Percentiles rank a stretch among this genome's conserved stretches.
These are phyloP conservation scores for Archilochus colubris DNA, from an alignment of 2,113 vertebrate genomes.

Conservation along the genomic window DNA sequence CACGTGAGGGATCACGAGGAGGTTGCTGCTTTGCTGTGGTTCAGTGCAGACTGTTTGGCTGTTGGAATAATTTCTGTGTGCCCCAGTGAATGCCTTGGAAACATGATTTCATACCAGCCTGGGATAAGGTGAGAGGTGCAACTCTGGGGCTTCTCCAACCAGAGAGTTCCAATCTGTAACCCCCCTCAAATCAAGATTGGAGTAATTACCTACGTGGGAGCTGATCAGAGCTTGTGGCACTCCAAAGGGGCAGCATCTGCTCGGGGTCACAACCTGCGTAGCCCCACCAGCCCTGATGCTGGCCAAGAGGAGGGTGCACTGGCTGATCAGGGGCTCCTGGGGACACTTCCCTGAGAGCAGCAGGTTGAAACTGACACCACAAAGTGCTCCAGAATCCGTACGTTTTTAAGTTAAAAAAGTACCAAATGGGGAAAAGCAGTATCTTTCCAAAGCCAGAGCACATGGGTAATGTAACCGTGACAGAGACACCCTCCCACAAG, in stretches of 20 bases:
- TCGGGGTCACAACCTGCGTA: background rate
- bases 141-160: background rate
- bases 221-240: background rate
- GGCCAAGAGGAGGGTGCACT: background rate
- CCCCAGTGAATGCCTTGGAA: background rate
- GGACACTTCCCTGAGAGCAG: background rate
- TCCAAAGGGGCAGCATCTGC: background rate
- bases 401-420: background rate
- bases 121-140: background rate
- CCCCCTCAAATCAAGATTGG: background rate
- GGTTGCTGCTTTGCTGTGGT: background rate
- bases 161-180: background rate
- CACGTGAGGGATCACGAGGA: background rate
- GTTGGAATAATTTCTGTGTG: background rate
- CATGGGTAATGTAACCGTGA: background rate
- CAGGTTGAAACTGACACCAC: fast-evolving
- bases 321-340: background rate
- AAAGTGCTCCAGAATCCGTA: background rate
- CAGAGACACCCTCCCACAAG: constrained; percentile 55
- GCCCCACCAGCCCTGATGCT: background rate
- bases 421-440: background rate
- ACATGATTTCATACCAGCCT: background rate
- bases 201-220: background rate
- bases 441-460: background rate
- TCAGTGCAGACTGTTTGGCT: background rate